phyloP scores from a whole-genome alignment of 2,797 vertebrate genomes.

The Enteromius radiatus region DNA sequence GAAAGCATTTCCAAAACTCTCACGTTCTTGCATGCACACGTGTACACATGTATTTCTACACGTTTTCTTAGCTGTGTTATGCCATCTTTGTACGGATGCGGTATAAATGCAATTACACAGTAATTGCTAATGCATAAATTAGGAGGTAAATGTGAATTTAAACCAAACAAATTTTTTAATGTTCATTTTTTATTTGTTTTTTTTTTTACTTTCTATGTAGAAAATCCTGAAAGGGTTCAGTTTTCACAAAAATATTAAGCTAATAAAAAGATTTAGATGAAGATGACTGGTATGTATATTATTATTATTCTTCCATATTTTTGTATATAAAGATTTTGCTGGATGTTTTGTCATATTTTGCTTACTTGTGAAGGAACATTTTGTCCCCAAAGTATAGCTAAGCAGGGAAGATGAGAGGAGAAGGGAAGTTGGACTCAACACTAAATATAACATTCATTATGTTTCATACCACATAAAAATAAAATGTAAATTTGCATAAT shows the following conservation, averaged over 20 bases:
- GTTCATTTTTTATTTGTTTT: too few relatives aligned
- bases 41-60: neutral
- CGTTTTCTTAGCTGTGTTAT: neutral
- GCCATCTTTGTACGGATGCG: neutral
- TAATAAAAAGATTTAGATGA: neutral
- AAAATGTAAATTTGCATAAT: slow-evolving; percentile 71
- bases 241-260: neutral
- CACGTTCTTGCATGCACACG: neutral
- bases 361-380: neutral
- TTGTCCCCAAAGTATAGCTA: neutral
- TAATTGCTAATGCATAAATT: neutral
- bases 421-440: slow-evolving; percentile 64
- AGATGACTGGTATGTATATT: too few relatives aligned
- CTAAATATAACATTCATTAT: slow-evolving; percentile 74
- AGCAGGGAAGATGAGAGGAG: slow-evolving; percentile 5
- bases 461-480: slow-evolving; percentile 66
- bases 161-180: too few relatives aligned
- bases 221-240: neutral
- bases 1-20: slow-evolving; percentile 26
- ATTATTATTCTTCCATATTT: neutral
- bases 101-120: neutral
- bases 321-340: neutral
- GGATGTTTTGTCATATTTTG: neutral
- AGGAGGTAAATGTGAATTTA: neutral
- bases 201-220: neutral